phyloP scores from a whole-genome alignment of 2,113 vertebrate genomes.

The Carassius auratus region DNA sequence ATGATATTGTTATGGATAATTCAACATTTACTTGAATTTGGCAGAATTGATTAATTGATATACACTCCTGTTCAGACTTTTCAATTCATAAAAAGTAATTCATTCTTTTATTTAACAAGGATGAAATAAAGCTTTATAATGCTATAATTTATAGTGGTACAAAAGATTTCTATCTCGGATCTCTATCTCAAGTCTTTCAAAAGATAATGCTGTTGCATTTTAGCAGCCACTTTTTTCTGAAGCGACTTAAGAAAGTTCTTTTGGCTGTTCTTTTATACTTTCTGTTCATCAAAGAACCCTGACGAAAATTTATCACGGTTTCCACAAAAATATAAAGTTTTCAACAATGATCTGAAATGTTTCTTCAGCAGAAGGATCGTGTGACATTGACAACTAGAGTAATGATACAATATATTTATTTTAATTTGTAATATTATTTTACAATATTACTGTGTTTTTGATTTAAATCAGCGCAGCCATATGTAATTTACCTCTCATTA shows the following conservation, averaged over 20 bases:
- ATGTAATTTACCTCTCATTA: neutral
- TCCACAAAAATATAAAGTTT: no score
- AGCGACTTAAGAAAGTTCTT: no score
- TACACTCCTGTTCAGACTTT: neutral
- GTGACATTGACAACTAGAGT: neutral
- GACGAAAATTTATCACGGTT: no score
- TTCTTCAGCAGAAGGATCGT: neutral
- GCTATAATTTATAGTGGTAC: no score
- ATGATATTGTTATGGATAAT: no score
- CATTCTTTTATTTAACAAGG: no score
- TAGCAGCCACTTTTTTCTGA: neutral
- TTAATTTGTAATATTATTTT: neutral
- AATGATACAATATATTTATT: neutral
- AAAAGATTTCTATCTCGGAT: no score
- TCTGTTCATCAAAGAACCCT: no score
- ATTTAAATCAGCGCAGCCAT: neutral
- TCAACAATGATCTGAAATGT: neutral
- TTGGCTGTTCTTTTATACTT: no score
- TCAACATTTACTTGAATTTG: neutral
- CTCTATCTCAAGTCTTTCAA: no score
- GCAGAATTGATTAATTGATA: no score
- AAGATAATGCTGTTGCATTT: no score
- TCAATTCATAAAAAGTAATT: neutral
- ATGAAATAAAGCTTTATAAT: neutral
- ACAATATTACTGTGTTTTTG: neutral